Percentiles rank a stretch among this genome's conserved stretches.
phyloP scores from a whole-genome alignment of 2,113 vertebrate genomes.

The Hucho hucho region DNA sequence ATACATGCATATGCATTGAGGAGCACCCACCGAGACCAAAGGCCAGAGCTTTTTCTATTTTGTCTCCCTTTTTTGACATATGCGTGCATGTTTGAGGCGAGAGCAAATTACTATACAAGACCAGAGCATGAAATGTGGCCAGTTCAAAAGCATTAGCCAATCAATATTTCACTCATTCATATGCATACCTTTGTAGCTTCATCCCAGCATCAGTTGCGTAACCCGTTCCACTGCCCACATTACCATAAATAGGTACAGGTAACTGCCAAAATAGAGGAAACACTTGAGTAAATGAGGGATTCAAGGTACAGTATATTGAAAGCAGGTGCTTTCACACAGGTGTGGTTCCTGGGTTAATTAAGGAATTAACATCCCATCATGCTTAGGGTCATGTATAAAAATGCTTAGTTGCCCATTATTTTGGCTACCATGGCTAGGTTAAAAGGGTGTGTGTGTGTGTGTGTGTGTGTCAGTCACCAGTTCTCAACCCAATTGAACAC shows the following conservation, averaged over 20 bases:
- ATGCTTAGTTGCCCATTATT: too few species aligned
- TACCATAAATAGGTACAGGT: neutral
- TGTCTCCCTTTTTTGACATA: conserved; percentile 50
- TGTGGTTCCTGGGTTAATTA: neutral
- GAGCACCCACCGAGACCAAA: conserved; percentile 43
- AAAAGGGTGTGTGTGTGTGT: too few species aligned
- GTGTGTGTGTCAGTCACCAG: too few species aligned
- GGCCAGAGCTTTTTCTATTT: neutral
- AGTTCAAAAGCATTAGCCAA: conserved; percentile 55
- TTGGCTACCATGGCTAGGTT: too few species aligned
- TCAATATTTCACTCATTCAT: conserved; percentile 73
- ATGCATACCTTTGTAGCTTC: conserved; percentile 62
- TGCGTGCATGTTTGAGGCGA: conserved; percentile 46
- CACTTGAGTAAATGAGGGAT: too few species aligned
- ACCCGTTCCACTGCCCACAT: neutral
- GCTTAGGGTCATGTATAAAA: too few species aligned
- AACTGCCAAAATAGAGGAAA: too few species aligned
- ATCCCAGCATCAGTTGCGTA: neutral
- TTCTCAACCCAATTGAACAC: too few species aligned
- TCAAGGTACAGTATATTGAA: neutral
- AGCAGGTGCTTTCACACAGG: neutral
- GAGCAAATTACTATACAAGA: conserved; percentile 58
- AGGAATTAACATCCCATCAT: too few species aligned
- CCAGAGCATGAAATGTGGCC: conserved; percentile 47
- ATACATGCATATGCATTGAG: conserved; percentile 76